A percentile compares a stretch with the other conserved stretches of the same genome.
phyloP scores from a whole-genome alignment of 2,888 invertebrate genomes.

The Zaprionus lineosus region DNA sequence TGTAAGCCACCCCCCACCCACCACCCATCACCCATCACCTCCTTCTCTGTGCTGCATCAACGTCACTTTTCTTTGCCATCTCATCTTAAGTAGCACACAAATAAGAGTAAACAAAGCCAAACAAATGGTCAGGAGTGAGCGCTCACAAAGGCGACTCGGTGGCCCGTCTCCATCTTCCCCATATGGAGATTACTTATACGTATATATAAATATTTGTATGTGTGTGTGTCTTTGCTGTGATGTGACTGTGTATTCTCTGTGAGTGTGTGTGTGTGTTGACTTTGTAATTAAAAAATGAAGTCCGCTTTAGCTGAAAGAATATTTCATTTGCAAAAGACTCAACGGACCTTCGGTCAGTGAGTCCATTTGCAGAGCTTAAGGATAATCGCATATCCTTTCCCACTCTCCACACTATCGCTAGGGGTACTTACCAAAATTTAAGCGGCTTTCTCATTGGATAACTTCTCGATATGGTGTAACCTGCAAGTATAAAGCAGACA shows the following conservation, averaged over 20 bases:
- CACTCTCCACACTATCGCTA: too few relatives aligned
- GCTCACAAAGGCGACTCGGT: constrained; percentile 47
- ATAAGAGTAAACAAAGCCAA: constrained; percentile 57
- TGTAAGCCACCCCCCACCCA: not conserved
- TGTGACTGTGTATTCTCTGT: not conserved
- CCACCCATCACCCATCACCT: not conserved
- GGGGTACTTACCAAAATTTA: constrained; percentile 81
- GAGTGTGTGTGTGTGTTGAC: constrained; percentile 47
- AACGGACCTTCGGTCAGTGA: constrained; percentile 19
- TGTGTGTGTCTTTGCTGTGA: constrained; percentile 4
- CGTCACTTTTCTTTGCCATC: constrained; percentile 74
- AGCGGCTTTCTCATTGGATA: constrained; percentile 82
- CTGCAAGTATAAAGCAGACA: constrained; percentile 75
- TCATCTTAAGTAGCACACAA: constrained; percentile 77
- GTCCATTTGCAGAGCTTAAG: constrained; percentile 26
- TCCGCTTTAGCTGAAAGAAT: constrained; percentile 53
- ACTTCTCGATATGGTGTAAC: constrained; percentile 83
- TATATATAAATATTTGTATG: too few relatives aligned
- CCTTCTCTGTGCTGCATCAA: constrained; percentile 29
- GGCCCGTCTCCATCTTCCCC: constrained; percentile 6
- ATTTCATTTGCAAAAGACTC: constrained; percentile 35
- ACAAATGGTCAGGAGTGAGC: constrained; percentile 39
- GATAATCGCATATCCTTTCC: not conserved
- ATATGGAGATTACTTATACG: constrained; percentile 27
- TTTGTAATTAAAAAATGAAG: constrained; percentile 74